Evolutionary conservation across 2,113 vertebrate species (phyloP).

Genomic region (Diadophis punctatus): DNA sequence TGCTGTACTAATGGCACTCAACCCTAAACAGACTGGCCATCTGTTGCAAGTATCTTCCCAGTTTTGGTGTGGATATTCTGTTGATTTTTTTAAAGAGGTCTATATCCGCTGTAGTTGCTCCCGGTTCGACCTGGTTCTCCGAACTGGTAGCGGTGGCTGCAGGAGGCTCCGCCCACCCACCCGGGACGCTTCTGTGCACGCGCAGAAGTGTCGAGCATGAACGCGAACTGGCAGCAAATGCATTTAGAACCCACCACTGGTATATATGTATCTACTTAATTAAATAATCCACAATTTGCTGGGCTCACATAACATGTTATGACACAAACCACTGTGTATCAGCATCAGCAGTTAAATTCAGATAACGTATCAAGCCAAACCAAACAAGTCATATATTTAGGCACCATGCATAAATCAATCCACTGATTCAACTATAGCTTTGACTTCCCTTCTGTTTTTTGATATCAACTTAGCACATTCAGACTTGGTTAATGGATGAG

Average conservation of each 20-base stretch:
- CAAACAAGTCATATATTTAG: not conserved
- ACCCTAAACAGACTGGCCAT: not conserved
- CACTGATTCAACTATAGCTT: not conserved
- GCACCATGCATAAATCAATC: not conserved
- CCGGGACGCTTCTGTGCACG: too few relatives aligned
- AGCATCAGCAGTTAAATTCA: not conserved
- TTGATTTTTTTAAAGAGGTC: too few relatives aligned
- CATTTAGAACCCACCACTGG: too few relatives aligned
- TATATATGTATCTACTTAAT: not conserved
- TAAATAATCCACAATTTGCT: not conserved
- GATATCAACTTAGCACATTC: not conserved
- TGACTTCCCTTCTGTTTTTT: not conserved
- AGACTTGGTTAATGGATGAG: not conserved
- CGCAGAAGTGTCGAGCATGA: too few relatives aligned
- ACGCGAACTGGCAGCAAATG: too few relatives aligned
- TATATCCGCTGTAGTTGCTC: too few relatives aligned
- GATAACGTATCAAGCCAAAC: not conserved
- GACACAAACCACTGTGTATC: not conserved
- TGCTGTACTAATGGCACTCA: not conserved
- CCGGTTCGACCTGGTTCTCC: too few relatives aligned
- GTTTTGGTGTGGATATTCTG: too few relatives aligned
- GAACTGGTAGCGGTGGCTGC: too few relatives aligned
- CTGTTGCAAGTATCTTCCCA: not conserved
- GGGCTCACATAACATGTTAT: not conserved
- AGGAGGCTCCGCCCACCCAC: too few relatives aligned